Base-by-base conservation (phyloP, 2,888 invertebrate genomes). In the Limulus polyphemus region DNA sequence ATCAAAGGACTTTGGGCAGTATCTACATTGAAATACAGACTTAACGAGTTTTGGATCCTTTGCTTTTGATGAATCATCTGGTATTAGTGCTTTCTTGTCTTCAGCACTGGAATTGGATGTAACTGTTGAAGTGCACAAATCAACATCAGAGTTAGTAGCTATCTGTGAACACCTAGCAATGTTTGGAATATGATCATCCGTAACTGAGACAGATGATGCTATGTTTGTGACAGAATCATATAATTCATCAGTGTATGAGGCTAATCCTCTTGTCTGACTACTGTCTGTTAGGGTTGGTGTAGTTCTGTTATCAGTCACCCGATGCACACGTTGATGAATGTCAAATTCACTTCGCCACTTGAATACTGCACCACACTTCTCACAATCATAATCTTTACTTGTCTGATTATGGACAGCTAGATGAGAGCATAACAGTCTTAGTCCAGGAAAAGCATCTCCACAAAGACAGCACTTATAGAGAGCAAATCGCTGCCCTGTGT, bases 1-100 rank as follows among this genome's bases (percentile, higher is more conserved):
- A 62, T 73, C 74, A 65, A 77, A 77, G 14, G 73, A 70, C 65
- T 76, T 76, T 46, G 72, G 72, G 64, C 77, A 77, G 65, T 70
- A 72, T 16, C 71, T 70, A 64, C 76, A 76, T 55, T 70, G 64
- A 56, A 65, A 68, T 10, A 59, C 57, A 47, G 60, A 60, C 12
- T 59, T 32, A 32, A 32, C 7, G 32, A 32, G 32, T 32, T 32
- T 32, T 32, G 32, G 32, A 32, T 32, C 3, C 32, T 32, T 32
- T 32, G 32, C 32, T 32, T 32, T 32, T 32, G 32, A 32, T 32
- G 32, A 32, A 32, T 32, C 32, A 32, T 32, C 32, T 32, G 32
- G 32, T 32, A 32, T 32, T 32, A 32, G 2, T 2, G 32, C 32
- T 32, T 32, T 1, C 32, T 32, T 32, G 7, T 7, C 32, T 32